Conservation (phyloP, 2,797 vertebrate genomes). For the Falco cherrug region DNA sequence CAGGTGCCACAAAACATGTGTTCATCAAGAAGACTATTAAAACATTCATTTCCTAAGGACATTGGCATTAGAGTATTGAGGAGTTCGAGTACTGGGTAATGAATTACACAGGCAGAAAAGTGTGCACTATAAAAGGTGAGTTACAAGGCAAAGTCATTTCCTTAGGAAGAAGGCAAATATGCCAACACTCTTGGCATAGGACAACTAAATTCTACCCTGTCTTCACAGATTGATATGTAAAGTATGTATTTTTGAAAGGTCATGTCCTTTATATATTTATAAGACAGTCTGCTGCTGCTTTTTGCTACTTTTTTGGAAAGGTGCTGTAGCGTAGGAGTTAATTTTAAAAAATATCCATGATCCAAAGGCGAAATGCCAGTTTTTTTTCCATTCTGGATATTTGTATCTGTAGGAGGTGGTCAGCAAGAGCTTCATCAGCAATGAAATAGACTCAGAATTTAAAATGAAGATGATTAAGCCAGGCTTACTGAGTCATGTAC, state of each 20-base stretch:
- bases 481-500: background rate
- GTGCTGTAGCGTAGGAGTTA: background rate
- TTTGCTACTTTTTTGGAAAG: background rate
- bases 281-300: background rate
- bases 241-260: background rate
- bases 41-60: conserved; percentile 17
- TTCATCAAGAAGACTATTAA: conserved; percentile 25
- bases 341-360: background rate
- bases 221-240: background rate
- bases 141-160: background rate
- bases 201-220: background rate
- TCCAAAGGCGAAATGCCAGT: background rate
- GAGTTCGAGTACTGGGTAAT: background rate
- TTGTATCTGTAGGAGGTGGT: background rate
- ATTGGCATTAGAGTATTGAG: background rate
- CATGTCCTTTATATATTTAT: background rate
- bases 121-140: background rate
- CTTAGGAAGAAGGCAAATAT: background rate
- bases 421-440: background rate
- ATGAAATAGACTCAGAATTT: background rate
- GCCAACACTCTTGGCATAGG: background rate
- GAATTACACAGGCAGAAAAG: background rate
- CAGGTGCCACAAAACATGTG: background rate
- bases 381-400: background rate
- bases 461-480: background rate